phyloP scores from a whole-genome alignment of 2,888 invertebrate genomes.

The Polyommatus icarus region DNA sequence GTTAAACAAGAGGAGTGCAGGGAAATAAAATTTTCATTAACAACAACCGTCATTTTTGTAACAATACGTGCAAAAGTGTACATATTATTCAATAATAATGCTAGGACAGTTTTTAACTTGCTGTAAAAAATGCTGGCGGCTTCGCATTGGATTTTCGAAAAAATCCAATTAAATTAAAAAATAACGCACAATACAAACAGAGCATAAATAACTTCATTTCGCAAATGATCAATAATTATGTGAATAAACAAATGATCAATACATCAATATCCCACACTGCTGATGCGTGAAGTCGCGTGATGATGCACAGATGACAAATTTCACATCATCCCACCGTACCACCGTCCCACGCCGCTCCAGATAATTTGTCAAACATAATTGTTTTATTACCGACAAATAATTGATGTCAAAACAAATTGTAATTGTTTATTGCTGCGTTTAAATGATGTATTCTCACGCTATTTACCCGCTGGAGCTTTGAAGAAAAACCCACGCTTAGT shows the following conservation, averaged over 20 bases:
- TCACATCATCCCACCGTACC: constrained; percentile 63
- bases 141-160: too few relatives aligned
- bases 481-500: background rate
- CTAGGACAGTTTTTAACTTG: too few relatives aligned
- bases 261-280: constrained; percentile 54
- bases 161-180: too few relatives aligned
- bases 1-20: too few relatives aligned
- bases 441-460: constrained; percentile 4
- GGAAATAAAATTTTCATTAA: too few relatives aligned
- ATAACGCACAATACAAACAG: background rate
- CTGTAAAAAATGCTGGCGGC: too few relatives aligned
- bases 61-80: too few relatives aligned
- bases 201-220: background rate
- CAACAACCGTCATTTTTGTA: too few relatives aligned
- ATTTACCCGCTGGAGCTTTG: background rate
- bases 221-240: background rate
- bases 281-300: constrained; percentile 54
- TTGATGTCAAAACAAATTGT: constrained; percentile 50
- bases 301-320: constrained; percentile 63
- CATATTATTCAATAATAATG: too few relatives aligned
- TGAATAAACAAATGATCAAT: background rate
- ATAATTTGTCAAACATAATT: constrained; percentile 64
- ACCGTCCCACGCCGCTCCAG: constrained; percentile 63
- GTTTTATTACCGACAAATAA: constrained; percentile 65
- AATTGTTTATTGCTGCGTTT: constrained; percentile 40